These are phyloP conservation scores for Elanus axillaris DNA, from an alignment of 2,113 vertebrate species.

Conservation along the genomic window DNA sequence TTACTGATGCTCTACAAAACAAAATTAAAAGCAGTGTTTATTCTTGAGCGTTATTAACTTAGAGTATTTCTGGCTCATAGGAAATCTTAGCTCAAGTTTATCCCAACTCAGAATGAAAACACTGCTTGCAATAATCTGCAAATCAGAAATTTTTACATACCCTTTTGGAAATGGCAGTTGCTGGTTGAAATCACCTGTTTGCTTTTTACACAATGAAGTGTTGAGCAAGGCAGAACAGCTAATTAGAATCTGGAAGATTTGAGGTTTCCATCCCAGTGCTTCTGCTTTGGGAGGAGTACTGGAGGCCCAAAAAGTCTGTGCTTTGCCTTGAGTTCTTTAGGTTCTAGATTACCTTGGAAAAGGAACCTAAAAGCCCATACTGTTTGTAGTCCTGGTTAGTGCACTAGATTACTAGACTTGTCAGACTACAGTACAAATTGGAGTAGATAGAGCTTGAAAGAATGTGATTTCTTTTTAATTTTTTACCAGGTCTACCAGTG, in stretches of 20 bases:
- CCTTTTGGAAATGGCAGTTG: not conserved
- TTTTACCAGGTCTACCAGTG: not conserved
- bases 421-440: not conserved
- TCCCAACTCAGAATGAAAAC: not conserved
- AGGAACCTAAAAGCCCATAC: not conserved
- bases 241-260: not conserved
- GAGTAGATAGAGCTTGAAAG: not conserved
- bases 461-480: not conserved
- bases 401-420: not conserved
- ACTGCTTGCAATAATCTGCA: not conserved
- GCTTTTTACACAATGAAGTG: not conserved
- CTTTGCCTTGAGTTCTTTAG: not conserved
- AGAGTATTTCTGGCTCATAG: not conserved
- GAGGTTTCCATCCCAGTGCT: not conserved
- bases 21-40: not conserved
- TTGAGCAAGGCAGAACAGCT: not conserved
- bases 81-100: not conserved
- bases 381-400: not conserved
- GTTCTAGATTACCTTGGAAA: not conserved
- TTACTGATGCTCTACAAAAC: not conserved
- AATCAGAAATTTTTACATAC: not conserved
- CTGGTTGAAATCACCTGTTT: not conserved
- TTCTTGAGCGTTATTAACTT: not conserved
- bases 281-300: not conserved
- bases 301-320: not conserved